These are phyloP conservation scores for Abrostola triplasia DNA, from an alignment of 2,888 invertebrate genomes.

Conservation along the genomic window DNA sequence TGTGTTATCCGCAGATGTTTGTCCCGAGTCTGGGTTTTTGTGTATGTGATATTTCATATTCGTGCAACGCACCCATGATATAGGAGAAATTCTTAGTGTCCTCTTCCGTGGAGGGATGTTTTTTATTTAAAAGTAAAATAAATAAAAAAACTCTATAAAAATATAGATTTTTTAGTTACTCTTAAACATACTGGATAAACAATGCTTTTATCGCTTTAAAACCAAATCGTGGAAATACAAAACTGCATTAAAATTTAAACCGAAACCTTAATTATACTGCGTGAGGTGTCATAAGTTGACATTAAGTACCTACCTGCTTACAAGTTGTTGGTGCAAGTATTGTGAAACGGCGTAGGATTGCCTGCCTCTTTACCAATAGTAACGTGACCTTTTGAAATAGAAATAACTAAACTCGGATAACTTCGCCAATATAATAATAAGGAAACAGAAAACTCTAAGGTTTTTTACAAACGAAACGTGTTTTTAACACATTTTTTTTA, in stretches of 20 bases:
- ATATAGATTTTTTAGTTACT: no score
- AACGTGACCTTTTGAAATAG: background rate
- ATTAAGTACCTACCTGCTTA: background rate
- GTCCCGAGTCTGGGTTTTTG: no score
- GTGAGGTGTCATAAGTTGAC: background rate
- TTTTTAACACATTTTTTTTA: no score
- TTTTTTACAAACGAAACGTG: no score
- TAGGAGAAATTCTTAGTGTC: no score
- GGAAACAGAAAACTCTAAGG: no score
- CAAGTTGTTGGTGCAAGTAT: background rate
- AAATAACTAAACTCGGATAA: background rate
- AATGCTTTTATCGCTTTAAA: background rate
- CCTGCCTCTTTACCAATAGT: background rate
- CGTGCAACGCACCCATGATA: no score
- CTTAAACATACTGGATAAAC: background rate
- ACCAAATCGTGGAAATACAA: background rate
- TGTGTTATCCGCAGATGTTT: no score
- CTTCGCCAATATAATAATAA: background rate
- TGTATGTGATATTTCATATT: no score
- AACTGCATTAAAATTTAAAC: background rate
- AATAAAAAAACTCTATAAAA: no score
- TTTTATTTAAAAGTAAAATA: no score
- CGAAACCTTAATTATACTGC: background rate
- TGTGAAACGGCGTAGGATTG: constrained; percentile 3
- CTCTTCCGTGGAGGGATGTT: no score